Base-by-base conservation (phyloP, 2,888 invertebrate species). In the Biston stratarius region DNA sequence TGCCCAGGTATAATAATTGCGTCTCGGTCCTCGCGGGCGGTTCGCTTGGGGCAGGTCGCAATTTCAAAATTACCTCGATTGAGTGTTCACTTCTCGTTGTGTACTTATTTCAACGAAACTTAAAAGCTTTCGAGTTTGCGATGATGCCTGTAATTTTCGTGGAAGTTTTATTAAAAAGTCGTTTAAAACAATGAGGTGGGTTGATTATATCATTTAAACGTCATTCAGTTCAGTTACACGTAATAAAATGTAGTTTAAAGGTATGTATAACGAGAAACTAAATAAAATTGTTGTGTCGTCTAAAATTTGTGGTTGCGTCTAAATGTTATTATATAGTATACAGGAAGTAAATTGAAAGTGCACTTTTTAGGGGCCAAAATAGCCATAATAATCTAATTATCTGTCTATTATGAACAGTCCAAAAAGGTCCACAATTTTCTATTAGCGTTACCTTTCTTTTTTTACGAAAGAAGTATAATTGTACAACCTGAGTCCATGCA, bases 41-140 rank as follows among this genome's bases (percentile, higher is more conserved):
- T 47, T 58, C 33, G 63, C 88, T 89, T 88, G 83, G 79, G 88
- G 90, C 90, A 88, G 84, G 83, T 88, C 85, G 88, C 88, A 89
- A 91, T 92, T 92, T 91, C 85, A 84, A 92, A 91, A 92, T 92
- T 90, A 88, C 89, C 83, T 75, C 83, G 85, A 90, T 90, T 88
- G 85, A 89, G 88, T 85, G 86, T 84, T 89, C 87, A 87, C 84
- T 83, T 87, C 83, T 86, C 86, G 80, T 78, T 81, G 77, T 72
- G 67, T 67, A 67, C 72, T 75, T 75, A 72, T 71, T 73, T 67
- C 77, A 80, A 78, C 70, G 66, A 82, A 87, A 80, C 80, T 80
- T 83, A 83, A 86, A 83, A 81, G 82, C 83, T 80, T 84, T 85
- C 81, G 84, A 82, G 83, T 84, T 87, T 83, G 78, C 80, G 74